These are phyloP conservation scores for Crotophaga sulcirostris DNA, from an alignment of 2,113 vertebrate species.

Conservation along the genomic window DNA sequence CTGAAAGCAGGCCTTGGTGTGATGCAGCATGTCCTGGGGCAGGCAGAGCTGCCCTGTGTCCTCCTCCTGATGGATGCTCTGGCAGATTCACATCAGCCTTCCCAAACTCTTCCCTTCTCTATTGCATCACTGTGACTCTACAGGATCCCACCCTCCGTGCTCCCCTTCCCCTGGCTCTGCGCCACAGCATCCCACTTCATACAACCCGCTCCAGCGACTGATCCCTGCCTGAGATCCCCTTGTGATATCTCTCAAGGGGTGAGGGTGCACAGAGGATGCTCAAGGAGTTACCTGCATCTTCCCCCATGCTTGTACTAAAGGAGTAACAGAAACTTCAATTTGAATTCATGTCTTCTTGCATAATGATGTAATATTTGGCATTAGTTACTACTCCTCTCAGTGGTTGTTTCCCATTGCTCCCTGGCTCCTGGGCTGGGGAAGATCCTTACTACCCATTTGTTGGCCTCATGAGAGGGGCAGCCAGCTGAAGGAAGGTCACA, in stretches of 20 bases:
- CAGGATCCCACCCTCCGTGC: neutral
- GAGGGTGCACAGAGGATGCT: neutral
- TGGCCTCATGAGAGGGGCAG: neutral
- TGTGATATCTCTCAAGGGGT: accelerated
- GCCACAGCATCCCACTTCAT: accelerated
- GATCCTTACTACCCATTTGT: neutral
- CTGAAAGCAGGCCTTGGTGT: neutral
- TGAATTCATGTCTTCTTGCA: neutral
- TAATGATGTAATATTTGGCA: neutral
- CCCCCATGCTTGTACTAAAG: neutral
- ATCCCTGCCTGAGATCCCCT: neutral
- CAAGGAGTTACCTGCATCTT: neutral
- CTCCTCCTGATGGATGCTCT: neutral
- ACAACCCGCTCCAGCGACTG: neutral
- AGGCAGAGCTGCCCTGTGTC: neutral
- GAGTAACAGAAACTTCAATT: neutral
- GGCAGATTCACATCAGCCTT: neutral
- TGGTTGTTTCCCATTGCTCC: neutral
- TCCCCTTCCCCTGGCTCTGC: too few relatives aligned
- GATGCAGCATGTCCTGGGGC: neutral
- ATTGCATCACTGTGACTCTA: accelerated
- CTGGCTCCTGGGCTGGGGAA: neutral
- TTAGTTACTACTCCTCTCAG: neutral
- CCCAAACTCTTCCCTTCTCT: neutral
- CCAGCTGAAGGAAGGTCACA: accelerated